Base-by-base conservation (phyloP, 2,888 invertebrate genomes). In the Limnephilus rhombicus region DNA sequence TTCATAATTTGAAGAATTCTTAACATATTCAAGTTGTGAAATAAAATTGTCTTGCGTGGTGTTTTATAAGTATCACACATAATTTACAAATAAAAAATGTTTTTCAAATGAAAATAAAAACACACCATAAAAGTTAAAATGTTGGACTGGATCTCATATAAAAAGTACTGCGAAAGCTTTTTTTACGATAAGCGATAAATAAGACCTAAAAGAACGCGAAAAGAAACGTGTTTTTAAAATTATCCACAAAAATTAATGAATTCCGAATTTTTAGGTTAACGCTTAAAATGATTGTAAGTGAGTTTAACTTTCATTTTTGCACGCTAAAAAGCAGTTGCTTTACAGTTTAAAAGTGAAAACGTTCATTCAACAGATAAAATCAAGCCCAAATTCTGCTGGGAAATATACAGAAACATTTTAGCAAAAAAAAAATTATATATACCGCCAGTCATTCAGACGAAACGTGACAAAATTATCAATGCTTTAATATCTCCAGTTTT, bases 1-100 rank as follows among this genome's bases (percentile, higher is more conserved):
- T 41, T 92, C 81, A 91, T 92, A 91, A 83, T 49, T 91, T 80
- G 87, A 87, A 68, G 89, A 89, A 80, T 81, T 89, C 13, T 81
- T 80, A 80, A 41, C 24, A 81, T 45, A 34, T 89, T 81, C 29
- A 29, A 41, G 80, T 89, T 89, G n/a, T n/a, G 41, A 89, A 88
- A 88, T 41, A n/a, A 85, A 37, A 24, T n/a, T 41, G 45, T 45
- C 12, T 45, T 15, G 45, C 82, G 82, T 34, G 31, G 34, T 15
- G 31, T 82, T 15, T 81, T 31, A 15, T n/a, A 81, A 81, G 31
- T 29, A 29, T 49, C 49, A 34, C 82, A 29, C 82, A 29, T 31
- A 31, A 82, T 34, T 34, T 82, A 13, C 12, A 34, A 15, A 34
- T 34, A 34, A 29, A 82, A 82, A n/a, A n/a, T n/a, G n/a, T 80